Conservation (phyloP, 2,888 invertebrate genomes). For the Cosmorhoe ocellata region DNA sequence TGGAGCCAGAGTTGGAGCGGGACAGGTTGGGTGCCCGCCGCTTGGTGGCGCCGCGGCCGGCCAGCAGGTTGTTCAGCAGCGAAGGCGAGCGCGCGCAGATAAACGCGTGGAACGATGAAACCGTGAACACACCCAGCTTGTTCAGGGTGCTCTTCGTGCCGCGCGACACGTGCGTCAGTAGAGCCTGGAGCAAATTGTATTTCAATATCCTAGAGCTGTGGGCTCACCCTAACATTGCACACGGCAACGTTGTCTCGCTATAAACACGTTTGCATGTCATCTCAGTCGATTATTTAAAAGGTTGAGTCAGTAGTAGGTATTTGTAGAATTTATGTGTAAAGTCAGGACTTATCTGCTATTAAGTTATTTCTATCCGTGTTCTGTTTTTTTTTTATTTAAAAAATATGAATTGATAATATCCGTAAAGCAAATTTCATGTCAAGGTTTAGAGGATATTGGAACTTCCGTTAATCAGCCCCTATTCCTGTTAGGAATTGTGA, state of each 20-base stretch:
- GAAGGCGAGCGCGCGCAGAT: conserved; percentile 98
- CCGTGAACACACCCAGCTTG: conserved; percentile 97
- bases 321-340: too few species aligned
- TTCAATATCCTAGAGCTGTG: not conserved
- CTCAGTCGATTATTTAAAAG: too few species aligned
- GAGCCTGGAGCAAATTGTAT: conserved; percentile 85
- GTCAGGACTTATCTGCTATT: too few species aligned
- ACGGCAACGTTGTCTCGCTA: too few species aligned
- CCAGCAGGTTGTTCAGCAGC: conserved; percentile 93
- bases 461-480: conserved; percentile 53
- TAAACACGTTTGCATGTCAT: too few species aligned
- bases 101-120: conserved; percentile 98
- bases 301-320: too few species aligned
- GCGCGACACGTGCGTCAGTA: conserved; percentile 96
- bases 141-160: conserved; percentile 97
- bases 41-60: conserved; percentile 95
- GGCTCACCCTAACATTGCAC: too few species aligned
- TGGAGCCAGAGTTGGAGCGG: conserved; percentile 93
- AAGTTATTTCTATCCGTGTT: too few species aligned
- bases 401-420: not conserved
- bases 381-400: too few species aligned
- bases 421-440: conserved; percentile 10
- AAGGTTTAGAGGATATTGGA: conserved; percentile 43
- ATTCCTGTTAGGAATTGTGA: conserved; percentile 50
- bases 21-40: conserved; percentile 94